Percentiles rank a stretch among this genome's conserved stretches.
Evolutionary conservation across 2,888 invertebrate species (phyloP).

Genomic region (Heliconius hortense): DNA sequence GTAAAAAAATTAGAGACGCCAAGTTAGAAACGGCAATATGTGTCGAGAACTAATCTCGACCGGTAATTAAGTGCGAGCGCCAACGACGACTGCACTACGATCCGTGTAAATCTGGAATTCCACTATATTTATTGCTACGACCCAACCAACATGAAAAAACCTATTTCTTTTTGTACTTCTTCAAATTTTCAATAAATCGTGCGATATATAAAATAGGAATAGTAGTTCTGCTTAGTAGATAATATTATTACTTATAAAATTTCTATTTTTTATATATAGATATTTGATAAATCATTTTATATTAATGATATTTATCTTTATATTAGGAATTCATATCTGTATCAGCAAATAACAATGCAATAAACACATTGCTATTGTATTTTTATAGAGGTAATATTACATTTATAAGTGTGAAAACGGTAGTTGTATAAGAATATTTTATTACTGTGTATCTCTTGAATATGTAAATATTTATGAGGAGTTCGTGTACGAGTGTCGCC

Average conservation of each 20-base stretch:
- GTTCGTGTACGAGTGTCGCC: conserved; percentile 11
- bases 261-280: not conserved
- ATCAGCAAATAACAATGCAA: not conserved
- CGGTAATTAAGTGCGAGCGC: conserved; percentile 70
- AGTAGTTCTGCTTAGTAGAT: no score
- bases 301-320: not conserved
- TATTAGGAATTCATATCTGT: not conserved
- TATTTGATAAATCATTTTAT: not conserved
- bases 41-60: conserved; percentile 65
- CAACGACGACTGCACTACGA: conserved; percentile 56
- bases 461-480: conserved; percentile 17
- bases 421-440: conserved; percentile 21
- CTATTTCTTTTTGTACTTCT: conserved; percentile 11
- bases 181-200: no score
- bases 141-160: conserved; percentile 61
- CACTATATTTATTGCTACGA: conserved; percentile 79
- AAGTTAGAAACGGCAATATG: conserved; percentile 50
- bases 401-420: not conserved
- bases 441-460: conserved; percentile 21
- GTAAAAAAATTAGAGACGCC: conserved; percentile 4
- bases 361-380: not conserved
- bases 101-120: conserved; percentile 67
- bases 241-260: not conserved
- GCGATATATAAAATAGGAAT: no score
- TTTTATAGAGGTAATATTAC: not conserved